These are phyloP conservation scores for Thermophis baileyi DNA, from an alignment of 2,113 vertebrate genomes.

Conservation along the genomic window DNA sequence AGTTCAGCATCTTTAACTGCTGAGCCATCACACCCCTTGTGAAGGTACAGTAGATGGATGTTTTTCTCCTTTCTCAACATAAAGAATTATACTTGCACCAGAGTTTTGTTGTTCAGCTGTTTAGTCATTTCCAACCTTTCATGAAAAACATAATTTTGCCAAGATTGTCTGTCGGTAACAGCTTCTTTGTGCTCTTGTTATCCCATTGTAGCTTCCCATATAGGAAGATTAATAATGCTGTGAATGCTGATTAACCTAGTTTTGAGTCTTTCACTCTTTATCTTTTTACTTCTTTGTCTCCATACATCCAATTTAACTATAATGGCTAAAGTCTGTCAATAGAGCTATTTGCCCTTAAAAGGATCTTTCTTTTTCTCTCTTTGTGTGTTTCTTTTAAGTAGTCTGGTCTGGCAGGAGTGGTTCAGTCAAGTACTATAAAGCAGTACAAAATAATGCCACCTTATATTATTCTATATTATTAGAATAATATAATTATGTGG, in stretches of 20 bases:
- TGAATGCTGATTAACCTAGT: background rate
- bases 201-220: background rate
- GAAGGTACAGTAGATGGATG: background rate
- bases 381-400: background rate
- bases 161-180: background rate
- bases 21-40: background rate
- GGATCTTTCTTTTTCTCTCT: background rate
- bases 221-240: background rate
- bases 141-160: background rate
- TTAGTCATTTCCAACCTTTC: background rate
- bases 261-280: background rate
- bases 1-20: background rate
- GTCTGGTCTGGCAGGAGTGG: background rate
- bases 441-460: background rate
- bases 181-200: background rate
- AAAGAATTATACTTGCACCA: background rate
- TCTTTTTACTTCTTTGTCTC: background rate
- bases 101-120: background rate
- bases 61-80: background rate
- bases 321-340: background rate
- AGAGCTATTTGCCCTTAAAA: background rate
- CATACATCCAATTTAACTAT: background rate
- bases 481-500: background rate
- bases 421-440: background rate
- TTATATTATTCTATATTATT: too few species aligned